Evolutionary conservation across 2,797 vertebrate genomes (phyloP), one percentile per base, ranked within the genome.

Genomic region (Neopelma chrysocephalum): DNA sequence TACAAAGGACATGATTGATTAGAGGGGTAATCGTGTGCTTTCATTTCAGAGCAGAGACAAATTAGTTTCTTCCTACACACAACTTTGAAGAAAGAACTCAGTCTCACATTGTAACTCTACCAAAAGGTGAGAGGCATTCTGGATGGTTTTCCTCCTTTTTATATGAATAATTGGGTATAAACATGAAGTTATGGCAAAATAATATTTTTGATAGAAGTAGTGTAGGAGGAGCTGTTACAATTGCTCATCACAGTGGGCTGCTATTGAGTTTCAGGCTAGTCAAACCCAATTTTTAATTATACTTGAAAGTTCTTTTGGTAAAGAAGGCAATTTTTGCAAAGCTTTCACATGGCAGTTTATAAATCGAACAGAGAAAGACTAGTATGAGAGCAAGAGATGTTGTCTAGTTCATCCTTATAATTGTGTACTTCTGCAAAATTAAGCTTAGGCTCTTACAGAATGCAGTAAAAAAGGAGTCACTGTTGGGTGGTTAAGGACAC

Each of bases 1-100:
- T 60, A 84, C 57, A 88, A 90, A 91, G 87, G 54, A 11, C 31
- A 16, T 91, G 87, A 83, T 42, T 96, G 73, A 96, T 97, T 89
- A 94, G 88, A 92, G 79, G 89, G 75, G 65, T 93, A 87, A 80
- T 93, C 34, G 61, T 71, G 53, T 94, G 92, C 82, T 96, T 69
- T 91, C 73, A 90, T 91, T 96, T 94, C 93, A 93, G 80, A 95
- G 87, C 94, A 95, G 96, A 97, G 95, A 95, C 54, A 94, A 96
- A 97, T 95, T 64, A 94, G 64, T 93, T 96, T 88, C 54, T 96
- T 92, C 45, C 90, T 82, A 81, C 51, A n/a, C 42, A 26, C 43
- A 92, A 70, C 78, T 96, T 96, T 95, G 89, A 93, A 97, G 86
- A 97, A 96, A 64, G 26, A 96, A 82, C 13, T 68, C 38, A 47